Conservation (phyloP, 2,113 vertebrate species). For the Eubucco bourcierii region DNA sequence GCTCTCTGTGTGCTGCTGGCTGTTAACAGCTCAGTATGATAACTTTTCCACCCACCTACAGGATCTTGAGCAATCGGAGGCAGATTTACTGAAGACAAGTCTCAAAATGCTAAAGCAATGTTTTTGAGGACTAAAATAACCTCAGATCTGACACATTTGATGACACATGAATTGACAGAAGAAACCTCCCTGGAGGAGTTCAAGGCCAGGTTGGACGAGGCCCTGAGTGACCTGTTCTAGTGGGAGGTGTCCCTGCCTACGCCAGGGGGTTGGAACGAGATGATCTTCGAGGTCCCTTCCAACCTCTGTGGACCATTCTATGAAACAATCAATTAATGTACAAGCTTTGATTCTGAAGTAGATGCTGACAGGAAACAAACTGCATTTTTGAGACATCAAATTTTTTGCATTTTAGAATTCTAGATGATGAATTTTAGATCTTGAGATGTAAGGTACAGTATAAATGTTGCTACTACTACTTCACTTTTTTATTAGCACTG, state of each 20-base stretch:
- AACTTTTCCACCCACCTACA: neutral
- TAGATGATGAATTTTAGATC: neutral
- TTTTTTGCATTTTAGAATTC: neutral
- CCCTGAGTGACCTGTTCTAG: no score
- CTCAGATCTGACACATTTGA: neutral
- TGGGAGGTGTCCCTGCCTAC: no score
- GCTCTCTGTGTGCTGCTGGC: neutral
- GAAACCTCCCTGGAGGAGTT: neutral
- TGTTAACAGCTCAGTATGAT: neutral
- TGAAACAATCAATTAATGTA: neutral
- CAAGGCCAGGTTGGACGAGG: no score
- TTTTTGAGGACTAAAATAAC: neutral
- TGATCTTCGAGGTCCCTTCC: no score
- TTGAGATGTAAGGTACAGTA: neutral
- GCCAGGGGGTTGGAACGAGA: no score
- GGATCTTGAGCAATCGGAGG: neutral
- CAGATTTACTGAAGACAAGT: neutral
- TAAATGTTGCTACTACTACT: neutral
- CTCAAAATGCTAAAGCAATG: neutral
- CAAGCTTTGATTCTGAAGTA: neutral
- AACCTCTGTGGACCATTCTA: no score
- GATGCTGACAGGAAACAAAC: neutral
- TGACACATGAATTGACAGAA: neutral
- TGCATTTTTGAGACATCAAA: neutral
- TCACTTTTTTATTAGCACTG: neutral